Base-by-base conservation (phyloP, 2,888 invertebrate genomes). In the Cyaniris semiargus region DNA sequence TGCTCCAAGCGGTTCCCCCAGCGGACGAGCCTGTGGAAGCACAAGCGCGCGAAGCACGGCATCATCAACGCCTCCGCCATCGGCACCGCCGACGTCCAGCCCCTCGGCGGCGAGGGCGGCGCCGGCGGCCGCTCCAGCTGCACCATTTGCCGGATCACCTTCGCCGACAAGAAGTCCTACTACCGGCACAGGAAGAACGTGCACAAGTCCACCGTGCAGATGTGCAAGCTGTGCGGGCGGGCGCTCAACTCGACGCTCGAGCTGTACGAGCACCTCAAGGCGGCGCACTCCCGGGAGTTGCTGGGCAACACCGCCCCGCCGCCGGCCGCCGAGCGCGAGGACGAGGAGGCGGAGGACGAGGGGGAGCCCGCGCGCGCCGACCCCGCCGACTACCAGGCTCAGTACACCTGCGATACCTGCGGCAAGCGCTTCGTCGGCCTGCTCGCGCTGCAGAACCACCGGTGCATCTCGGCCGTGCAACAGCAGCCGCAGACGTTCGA, bases 141-240 rank as follows among this genome's bases (percentile, higher is more conserved):
- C 83, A 93, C 94, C 3, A 94, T 95, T 60, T 96, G 96, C 84
- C 94, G 95, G 82, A 93, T 95, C 76, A 94, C 94, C 18, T 96
- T 96, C 84, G 90, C 93, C 1, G 95, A 94, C 78, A 95, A 95
- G 81, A 95, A 95, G 70, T 94, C 95, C 13, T 95, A 95, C 80
- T 95, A 95, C 76, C 93, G 94, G 0, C 96, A 96, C 80, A 88
- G 95, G 79, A 95, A 95, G 83, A 93, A 91, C 78, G 94, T 95
- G 44, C 95, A 95, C 83, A 94, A 92, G 82, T 90, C 92, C 7
- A 86, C 92, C 56, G 86, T 93, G 79, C 95, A 95, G 82, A 94
- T 94, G 85, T 96, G 96, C 82, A 95, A 95, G 81, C 94, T 96
- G 76, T 96, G 96, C 81, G 95, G 95, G 1, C 95, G 96, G 80